These are phyloP conservation scores for Mercenaria mercenaria DNA, from an alignment of 1,140 invertebrate species.

Conservation along the genomic window DNA sequence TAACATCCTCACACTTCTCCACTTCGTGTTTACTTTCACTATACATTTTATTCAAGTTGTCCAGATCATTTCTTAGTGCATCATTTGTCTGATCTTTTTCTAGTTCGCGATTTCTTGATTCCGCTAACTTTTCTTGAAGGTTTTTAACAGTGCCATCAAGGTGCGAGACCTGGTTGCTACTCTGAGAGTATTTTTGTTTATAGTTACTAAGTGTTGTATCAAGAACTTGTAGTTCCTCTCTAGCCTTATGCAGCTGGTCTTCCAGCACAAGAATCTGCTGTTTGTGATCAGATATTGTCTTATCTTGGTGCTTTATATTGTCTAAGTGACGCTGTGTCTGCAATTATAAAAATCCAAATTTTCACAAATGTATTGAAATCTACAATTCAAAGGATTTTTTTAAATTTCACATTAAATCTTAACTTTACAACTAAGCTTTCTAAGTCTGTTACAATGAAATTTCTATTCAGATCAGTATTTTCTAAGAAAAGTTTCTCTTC, in stretches of 20 bases:
- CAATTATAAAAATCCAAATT: too few species aligned
- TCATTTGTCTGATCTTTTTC: constrained; percentile 82
- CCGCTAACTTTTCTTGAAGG: constrained; percentile 80
- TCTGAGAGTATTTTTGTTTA: constrained; percentile 82
- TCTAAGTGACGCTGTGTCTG: constrained; percentile 79
- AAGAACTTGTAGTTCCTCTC: constrained; percentile 78
- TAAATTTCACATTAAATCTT: too few species aligned
- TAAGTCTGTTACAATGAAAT: too few species aligned
- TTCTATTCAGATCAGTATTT: too few species aligned
- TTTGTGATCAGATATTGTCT: constrained; percentile 74
- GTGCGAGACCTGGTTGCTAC: constrained; percentile 73
- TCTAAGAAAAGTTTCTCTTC: too few species aligned
- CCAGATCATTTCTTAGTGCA: constrained; percentile 80
- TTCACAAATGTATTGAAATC: too few species aligned
- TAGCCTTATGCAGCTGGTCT: constrained; percentile 76
- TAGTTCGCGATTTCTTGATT: constrained; percentile 78
- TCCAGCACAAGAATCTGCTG: constrained; percentile 81
- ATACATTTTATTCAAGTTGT: constrained; percentile 80
- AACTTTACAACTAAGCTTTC: too few species aligned
- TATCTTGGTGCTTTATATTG: constrained; percentile 77
- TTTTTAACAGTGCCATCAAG: constrained; percentile 65
- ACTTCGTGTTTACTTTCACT: constrained; percentile 81
- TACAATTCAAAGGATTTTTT: too few species aligned
- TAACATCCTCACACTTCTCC: constrained; percentile 82
- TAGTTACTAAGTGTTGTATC: constrained; percentile 76